Conservation (phyloP, 1,140 invertebrate species). For the Globodera rostochiensis region DNA sequence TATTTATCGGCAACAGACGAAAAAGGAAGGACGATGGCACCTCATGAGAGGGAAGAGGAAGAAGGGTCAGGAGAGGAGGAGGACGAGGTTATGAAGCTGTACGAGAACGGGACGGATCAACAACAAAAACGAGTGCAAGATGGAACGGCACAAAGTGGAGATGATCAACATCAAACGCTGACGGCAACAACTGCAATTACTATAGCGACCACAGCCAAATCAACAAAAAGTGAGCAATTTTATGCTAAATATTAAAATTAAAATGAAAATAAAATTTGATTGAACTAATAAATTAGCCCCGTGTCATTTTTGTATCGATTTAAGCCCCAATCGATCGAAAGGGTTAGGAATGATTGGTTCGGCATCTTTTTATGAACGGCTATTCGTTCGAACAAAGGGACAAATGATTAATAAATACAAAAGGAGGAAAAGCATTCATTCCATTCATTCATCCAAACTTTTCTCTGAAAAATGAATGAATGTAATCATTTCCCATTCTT, state of each 20-base stretch:
- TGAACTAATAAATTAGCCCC: background rate
- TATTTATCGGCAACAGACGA: conserved; percentile 1
- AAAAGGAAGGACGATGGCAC: background rate
- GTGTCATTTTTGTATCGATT: background rate
- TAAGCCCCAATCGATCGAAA: background rate
- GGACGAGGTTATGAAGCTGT: background rate
- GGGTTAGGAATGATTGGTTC: too few species aligned
- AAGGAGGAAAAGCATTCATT: background rate
- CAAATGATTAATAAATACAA: background rate
- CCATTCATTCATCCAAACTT: background rate
- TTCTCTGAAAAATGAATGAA: background rate
- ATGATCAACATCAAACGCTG: background rate
- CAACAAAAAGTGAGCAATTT: background rate
- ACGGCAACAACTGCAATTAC: too few species aligned
- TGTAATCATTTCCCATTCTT: background rate
- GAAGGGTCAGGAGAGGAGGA: background rate
- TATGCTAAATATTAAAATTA: background rate
- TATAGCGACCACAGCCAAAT: background rate
- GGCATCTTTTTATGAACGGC: too few species aligned
- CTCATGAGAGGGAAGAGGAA: background rate
- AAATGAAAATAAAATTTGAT: background rate
- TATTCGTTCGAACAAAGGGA: too few species aligned
- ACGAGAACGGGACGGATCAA: background rate
- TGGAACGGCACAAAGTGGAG: background rate
- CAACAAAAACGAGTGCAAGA: background rate